Evolutionary conservation across 2,888 invertebrate species (phyloP).

Genomic region (Corythucha ciliata): DNA sequence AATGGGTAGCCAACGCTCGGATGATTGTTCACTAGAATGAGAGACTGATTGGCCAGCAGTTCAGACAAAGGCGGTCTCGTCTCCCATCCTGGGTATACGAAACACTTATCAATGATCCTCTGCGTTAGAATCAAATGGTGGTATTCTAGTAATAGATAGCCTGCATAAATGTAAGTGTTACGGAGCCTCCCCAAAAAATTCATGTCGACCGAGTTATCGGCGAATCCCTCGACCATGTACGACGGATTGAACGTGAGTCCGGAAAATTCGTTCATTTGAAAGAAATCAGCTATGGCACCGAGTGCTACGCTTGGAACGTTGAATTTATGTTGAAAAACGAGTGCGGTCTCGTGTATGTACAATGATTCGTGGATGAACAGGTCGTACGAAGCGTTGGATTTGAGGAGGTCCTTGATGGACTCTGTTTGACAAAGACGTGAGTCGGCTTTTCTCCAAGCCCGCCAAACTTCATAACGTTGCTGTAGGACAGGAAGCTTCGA

Average conservation of each 20-base stretch:
- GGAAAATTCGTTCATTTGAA: constrained; percentile 9
- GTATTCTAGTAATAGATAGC: background rate
- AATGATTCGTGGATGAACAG: constrained; percentile 18
- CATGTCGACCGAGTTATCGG: constrained; percentile 9
- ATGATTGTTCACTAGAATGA: constrained; percentile 24
- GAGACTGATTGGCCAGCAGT: constrained; percentile 14
- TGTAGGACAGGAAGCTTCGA: background rate
- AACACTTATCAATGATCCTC: constrained; percentile 20
- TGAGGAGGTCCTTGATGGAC: background rate
- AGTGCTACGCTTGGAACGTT: constrained; percentile 20
- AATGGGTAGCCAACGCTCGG: constrained; percentile 49
- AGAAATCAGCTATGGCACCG: constrained; percentile 3
- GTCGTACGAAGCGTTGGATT: constrained; percentile 21
- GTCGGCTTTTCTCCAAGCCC: background rate
- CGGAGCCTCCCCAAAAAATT: constrained; percentile 8
- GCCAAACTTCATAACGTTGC: background rate
- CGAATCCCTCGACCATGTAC: constrained; percentile 12
- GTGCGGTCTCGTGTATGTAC: constrained; percentile 21
- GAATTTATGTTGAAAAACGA: constrained; percentile 26
- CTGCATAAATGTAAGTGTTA: background rate
- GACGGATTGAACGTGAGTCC: constrained; percentile 15
- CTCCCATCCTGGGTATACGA: constrained; percentile 26
- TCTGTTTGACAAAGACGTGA: background rate
- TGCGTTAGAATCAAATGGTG: constrained; percentile 1
- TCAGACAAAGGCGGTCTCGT: constrained; percentile 17